Evolutionary conservation across 2,113 vertebrate genomes (phyloP), one percentile per base, ranked within the genome.

Genomic region (Lophura nycthemera): DNA sequence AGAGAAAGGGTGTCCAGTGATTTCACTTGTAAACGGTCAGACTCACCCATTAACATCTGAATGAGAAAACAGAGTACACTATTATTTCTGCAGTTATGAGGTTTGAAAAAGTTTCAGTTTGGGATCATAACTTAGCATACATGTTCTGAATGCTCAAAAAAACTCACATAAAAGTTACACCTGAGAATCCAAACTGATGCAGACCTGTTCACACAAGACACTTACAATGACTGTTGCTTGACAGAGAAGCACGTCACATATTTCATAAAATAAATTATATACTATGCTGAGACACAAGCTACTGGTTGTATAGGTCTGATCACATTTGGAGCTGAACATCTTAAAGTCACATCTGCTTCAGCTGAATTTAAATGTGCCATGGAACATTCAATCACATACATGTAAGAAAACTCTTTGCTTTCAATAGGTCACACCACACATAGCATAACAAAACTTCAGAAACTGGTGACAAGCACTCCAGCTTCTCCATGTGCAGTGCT

Each of bases 351-450:
- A 70, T 82, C 50, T 83, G 45, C 61, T 85, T 64, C 47, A 57
- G 7, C 1, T 77, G 50, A 40, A 45, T 82, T 88, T 85, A 60
- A 78, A 50, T 30, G 17, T 30, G 38, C 45, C 70, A 80, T 47
- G 34, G 17, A 91, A 57, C 7, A 52, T 75, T 71, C 4, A 1
- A 42, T 71, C 56, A 64, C 24, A 66, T 36, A 36, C 1, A 42
- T 3, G 4, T 40, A 42, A 45, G 52, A 70, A 78, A 92, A 57
- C 10, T 27, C 1, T 36, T 65, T 79, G 11, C 25, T 19, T 81
- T 72, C 48, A 81, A 34, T 16, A 90, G 43, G 38, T 52, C n/a
- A 56, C 8, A 19, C 40, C 50, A 40, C 0, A 0, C 24, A 29
- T 12, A 36, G 61, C 29, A 40, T 45, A 9, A 21, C 67, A 48